Conservation (phyloP, 2,113 vertebrate species). For the Rhombomys opimus region DNA sequence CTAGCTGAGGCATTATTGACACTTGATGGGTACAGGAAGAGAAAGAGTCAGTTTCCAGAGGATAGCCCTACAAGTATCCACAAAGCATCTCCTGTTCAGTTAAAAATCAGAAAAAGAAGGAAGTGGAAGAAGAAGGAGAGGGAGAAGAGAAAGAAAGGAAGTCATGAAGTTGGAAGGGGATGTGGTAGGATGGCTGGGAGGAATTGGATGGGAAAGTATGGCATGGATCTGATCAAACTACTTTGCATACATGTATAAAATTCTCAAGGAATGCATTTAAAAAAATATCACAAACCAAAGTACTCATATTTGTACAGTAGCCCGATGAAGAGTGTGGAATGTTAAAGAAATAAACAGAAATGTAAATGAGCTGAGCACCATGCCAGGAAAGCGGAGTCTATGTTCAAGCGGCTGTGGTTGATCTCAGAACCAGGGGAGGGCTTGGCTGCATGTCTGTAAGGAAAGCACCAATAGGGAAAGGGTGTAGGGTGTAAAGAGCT, state of each 20-base stretch:
- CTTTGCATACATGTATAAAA: background rate
- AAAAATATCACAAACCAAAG: background rate
- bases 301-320: background rate
- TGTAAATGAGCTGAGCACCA: constrained; percentile 71
- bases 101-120: too few species aligned
- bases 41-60: background rate
- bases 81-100: background rate
- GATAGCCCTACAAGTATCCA: background rate
- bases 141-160: background rate
- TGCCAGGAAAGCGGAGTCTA: constrained; percentile 81
- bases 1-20: too few species aligned
- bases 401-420: constrained; percentile 57
- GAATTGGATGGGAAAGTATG: background rate
- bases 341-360: constrained; percentile 64
- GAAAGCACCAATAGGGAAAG: background rate
- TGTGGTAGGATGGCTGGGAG: background rate
- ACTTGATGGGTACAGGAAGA: background rate
- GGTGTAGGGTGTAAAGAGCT: background rate
- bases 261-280: background rate
- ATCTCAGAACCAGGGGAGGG: background rate
- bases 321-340: constrained; percentile 1
- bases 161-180: background rate
- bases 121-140: background rate
- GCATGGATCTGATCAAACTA: background rate
- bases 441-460: background rate